Conservation (phyloP, 2,888 invertebrate genomes). For the Microchrysa polita region DNA sequence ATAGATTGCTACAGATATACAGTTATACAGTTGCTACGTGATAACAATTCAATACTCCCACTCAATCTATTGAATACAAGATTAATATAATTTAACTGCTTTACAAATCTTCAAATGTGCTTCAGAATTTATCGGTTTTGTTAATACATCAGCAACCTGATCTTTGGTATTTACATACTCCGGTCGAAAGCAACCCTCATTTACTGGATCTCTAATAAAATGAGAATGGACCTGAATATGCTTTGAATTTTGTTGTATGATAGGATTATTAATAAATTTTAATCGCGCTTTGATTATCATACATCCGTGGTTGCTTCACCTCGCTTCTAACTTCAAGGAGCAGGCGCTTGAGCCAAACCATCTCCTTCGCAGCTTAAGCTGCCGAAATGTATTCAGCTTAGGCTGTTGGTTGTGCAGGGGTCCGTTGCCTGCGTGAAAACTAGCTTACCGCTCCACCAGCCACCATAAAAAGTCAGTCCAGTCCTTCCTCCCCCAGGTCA, state of each 20-base stretch:
- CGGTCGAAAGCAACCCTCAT: background rate
- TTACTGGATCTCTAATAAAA: background rate
- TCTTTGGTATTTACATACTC: conserved; percentile 12
- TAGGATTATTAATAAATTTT: conserved; percentile 52
- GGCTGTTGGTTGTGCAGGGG: conserved; percentile 55
- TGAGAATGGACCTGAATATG: conserved; percentile 49
- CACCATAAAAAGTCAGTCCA: conserved; percentile 52
- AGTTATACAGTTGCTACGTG: too few relatives aligned
- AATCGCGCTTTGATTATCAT: conserved; percentile 53
- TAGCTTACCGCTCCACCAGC: conserved; percentile 54
- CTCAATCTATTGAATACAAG: too few relatives aligned
- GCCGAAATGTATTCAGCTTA: conserved; percentile 56
- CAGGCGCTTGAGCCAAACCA: conserved; percentile 54
- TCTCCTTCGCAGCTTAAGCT: conserved; percentile 53
- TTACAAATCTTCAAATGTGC: too few relatives aligned
- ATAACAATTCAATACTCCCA: too few relatives aligned
- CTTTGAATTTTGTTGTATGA: conserved; percentile 53
- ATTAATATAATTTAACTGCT: too few relatives aligned
- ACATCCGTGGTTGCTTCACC: background rate
- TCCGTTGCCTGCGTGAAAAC: conserved; percentile 55
- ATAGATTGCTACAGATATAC: too few relatives aligned
- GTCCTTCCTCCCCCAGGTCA: too few relatives aligned
- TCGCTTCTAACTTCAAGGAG: conserved; percentile 47
- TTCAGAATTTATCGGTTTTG: background rate
- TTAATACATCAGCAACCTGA: conserved; percentile 30